A percentile compares a stretch with the other conserved stretches of the same genome.
phyloP scores from a whole-genome alignment of 2,797 vertebrate species.

The Lates japonicus region DNA sequence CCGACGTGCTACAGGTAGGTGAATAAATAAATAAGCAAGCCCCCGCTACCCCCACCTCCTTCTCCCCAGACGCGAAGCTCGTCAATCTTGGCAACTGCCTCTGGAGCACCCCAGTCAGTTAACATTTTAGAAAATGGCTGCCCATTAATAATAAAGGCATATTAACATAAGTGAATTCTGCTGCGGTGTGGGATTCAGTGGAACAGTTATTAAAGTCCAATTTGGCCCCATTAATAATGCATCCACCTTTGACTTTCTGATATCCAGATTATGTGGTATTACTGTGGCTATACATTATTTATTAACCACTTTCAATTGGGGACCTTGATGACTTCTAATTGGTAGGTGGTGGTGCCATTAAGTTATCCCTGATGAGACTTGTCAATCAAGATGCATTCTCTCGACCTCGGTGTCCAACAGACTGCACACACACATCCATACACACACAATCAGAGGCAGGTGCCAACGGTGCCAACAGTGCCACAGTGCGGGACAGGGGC shows the following conservation, averaged over 20 bases:
- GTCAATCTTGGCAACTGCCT: constrained; percentile 88
- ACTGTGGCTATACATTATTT: constrained; percentile 89
- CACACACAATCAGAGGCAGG: constrained; percentile 53
- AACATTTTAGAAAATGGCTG: constrained; percentile 89
- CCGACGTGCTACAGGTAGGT: constrained; percentile 86
- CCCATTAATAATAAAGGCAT: constrained; percentile 90
- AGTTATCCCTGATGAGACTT: constrained; percentile 87
- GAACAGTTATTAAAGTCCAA: constrained; percentile 92
- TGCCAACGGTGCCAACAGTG: constrained; percentile 73
- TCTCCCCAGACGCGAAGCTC: constrained; percentile 76
- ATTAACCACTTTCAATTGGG: constrained; percentile 89
- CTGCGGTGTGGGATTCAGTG: constrained; percentile 85
- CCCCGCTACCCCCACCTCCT: constrained; percentile 57
- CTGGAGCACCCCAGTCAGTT: constrained; percentile 86
- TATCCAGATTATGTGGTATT: constrained; percentile 92
- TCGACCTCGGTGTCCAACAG: constrained; percentile 76
- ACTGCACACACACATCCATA: constrained; percentile 28
- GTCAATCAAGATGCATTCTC: constrained; percentile 87
- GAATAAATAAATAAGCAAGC: constrained; percentile 88
- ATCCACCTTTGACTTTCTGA: constrained; percentile 91
- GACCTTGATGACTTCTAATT: constrained; percentile 88
- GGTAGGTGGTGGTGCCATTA: constrained; percentile 83
- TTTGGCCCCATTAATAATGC: constrained; percentile 92
- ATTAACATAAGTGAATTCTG: constrained; percentile 92
- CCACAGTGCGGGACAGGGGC: constrained; percentile 65